A percentile compares a stretch with the other conserved stretches of the same genome.
Evolutionary conservation across 2,797 vertebrate genomes (phyloP).

Genomic region (Vultur gryphus): DNA sequence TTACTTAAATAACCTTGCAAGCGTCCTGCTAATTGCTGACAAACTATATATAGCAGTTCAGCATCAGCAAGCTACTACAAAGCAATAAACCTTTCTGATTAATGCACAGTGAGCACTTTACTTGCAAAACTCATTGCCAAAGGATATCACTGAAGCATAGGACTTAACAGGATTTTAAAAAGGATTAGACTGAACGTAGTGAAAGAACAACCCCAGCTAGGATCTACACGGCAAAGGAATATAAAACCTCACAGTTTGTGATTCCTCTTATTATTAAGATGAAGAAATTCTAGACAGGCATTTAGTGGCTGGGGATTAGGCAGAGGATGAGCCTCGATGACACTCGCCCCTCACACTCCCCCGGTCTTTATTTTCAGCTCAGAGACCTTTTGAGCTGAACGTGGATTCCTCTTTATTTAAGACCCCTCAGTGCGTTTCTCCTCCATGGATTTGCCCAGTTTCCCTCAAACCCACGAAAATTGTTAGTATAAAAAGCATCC

Average conservation of each 20-base stretch:
- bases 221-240: neutral
- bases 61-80: neutral
- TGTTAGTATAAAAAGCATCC: neutral
- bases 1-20: neutral
- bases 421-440: neutral
- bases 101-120: neutral
- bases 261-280: neutral
- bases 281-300: neutral
- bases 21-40: neutral
- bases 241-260: neutral
- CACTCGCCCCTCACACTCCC: neutral
- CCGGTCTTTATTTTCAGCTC: neutral
- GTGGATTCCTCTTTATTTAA: neutral
- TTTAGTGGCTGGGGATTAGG: neutral
- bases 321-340: neutral
- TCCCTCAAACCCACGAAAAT: neutral
- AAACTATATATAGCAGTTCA: neutral
- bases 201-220: conserved; percentile 24
- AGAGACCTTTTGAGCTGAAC: neutral
- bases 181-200: neutral
- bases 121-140: conserved; percentile 42
- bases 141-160: neutral
- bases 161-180: conserved; percentile 31
- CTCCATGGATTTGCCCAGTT: neutral
- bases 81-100: neutral